These are phyloP conservation scores for Oxyruncus cristatus DNA, from an alignment of 2,113 vertebrate species.

Conservation along the genomic window DNA sequence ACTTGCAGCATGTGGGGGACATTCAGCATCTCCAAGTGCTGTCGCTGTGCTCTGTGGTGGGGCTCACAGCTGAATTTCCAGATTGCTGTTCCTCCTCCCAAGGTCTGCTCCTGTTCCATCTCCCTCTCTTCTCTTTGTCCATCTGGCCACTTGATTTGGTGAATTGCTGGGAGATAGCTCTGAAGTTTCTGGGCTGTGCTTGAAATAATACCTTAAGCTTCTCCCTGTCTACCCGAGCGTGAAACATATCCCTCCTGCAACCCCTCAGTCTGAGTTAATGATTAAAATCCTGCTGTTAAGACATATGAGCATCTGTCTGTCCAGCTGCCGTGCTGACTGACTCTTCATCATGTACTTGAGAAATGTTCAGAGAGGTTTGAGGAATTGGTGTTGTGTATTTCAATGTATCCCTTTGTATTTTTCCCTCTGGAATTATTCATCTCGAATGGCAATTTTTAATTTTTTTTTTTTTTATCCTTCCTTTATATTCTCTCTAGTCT, in stretches of 20 bases:
- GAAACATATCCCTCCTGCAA: background rate
- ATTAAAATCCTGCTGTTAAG: conserved; percentile 50
- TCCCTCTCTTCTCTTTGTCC: background rate
- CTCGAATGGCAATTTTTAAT: background rate
- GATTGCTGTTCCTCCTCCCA: background rate
- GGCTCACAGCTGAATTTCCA: background rate
- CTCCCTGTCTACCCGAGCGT: background rate
- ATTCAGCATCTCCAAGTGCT: background rate
- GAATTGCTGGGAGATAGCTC: background rate
- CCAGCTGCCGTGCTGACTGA: conserved; percentile 24
- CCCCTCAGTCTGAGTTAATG: conserved; percentile 1
- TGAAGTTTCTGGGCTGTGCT: background rate
- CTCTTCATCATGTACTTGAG: background rate
- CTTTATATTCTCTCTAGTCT: background rate
- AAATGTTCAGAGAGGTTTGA: background rate
- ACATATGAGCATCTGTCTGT: conserved; percentile 42
- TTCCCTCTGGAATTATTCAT: background rate
- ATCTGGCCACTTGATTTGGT: background rate
- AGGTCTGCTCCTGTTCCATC: background rate
- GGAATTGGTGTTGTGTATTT: background rate
- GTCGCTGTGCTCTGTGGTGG: background rate
- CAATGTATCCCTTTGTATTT: background rate
- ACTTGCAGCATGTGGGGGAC: background rate
- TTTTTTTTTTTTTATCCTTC: background rate
- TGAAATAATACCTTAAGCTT: background rate